A percentile compares a stretch with the other conserved stretches of the same genome.
Conservation (phyloP, 2,888 invertebrate genomes). For the Drosophila anomalipes region DNA sequence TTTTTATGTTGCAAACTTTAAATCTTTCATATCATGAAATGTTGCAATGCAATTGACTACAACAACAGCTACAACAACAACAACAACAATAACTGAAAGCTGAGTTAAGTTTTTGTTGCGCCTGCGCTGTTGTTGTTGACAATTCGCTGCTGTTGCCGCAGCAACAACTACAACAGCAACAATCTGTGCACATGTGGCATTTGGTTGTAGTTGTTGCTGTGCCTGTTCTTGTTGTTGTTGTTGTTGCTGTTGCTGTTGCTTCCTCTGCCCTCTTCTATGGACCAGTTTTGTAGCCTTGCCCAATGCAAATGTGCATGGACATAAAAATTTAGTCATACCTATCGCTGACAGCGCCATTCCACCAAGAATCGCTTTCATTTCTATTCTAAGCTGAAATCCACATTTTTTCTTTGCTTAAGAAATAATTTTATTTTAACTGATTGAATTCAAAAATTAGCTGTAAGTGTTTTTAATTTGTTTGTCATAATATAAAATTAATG, state of each 20-base stretch:
- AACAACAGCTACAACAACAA: constrained; percentile 62
- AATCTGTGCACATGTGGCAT: constrained; percentile 53
- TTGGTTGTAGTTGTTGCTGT: constrained; percentile 13
- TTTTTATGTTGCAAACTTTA: constrained; percentile 85
- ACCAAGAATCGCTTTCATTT: neutral
- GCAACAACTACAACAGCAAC: constrained; percentile 25
- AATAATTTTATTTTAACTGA: neutral
- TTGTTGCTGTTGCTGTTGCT: constrained; percentile 22
- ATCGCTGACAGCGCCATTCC: neutral
- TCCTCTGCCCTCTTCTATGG: constrained; percentile 3
- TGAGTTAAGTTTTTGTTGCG: constrained; percentile 66
- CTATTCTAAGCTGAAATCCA: neutral
- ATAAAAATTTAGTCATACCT: constrained; percentile 7
- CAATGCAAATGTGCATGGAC: constrained; percentile 10
- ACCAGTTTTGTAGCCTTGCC: constrained; percentile 17
- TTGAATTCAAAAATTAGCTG: neutral
- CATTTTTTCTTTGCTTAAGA: neutral
- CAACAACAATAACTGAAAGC: constrained; percentile 43
- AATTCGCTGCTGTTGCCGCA: constrained; percentile 61
- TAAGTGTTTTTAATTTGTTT: neutral
- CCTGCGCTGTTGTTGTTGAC: constrained; percentile 73
- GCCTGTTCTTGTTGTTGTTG: neutral
- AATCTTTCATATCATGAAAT: constrained; percentile 84
- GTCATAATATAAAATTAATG: neutral
- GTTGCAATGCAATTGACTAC: constrained; percentile 79